Percentiles rank a stretch among this genome's conserved stretches.
Conservation (phyloP, 2,888 invertebrate genomes). For the Nephrocerus scutellatus region DNA sequence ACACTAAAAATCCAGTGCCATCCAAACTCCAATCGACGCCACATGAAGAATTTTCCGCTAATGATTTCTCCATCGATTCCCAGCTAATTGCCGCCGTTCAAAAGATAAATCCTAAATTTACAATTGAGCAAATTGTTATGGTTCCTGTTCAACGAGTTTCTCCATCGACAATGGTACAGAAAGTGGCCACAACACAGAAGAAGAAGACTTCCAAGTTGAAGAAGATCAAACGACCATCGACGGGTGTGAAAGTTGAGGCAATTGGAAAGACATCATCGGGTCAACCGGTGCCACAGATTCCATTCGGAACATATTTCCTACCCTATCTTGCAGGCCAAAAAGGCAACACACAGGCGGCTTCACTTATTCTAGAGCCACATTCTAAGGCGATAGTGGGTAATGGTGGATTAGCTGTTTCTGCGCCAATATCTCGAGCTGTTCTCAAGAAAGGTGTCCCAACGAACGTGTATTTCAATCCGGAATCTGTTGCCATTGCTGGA, state of each 20-base stretch:
- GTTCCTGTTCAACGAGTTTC: constrained; percentile 36
- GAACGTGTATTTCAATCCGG: constrained; percentile 60
- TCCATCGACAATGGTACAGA: constrained; percentile 22
- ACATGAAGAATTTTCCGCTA: neutral
- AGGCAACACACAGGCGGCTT: too few species aligned
- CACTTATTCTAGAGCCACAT: constrained; percentile 56
- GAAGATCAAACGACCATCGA: constrained; percentile 10
- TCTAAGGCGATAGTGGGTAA: constrained; percentile 61
- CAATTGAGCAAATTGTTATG: constrained; percentile 39
- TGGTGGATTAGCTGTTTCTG: constrained; percentile 62
- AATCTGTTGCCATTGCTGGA: constrained; percentile 65
- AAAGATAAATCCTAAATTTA: constrained; percentile 38
- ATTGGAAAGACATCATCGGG: constrained; percentile 39
- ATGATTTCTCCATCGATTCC: constrained; percentile 31
- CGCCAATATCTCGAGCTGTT: constrained; percentile 60
- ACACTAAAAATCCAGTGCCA: constrained; percentile 9
- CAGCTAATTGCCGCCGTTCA: constrained; percentile 35
- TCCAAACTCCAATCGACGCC: constrained; percentile 25
- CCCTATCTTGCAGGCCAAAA: constrained; percentile 22
- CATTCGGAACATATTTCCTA: constrained; percentile 37
- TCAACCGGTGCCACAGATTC: constrained; percentile 37
- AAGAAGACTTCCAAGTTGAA: neutral
- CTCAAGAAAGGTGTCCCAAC: constrained; percentile 56
- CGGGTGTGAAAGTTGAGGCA: constrained; percentile 36
- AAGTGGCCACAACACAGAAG: constrained; percentile 2